phyloP scores from a whole-genome alignment of 1,140 invertebrate species.

The Hycleus cichorii region DNA sequence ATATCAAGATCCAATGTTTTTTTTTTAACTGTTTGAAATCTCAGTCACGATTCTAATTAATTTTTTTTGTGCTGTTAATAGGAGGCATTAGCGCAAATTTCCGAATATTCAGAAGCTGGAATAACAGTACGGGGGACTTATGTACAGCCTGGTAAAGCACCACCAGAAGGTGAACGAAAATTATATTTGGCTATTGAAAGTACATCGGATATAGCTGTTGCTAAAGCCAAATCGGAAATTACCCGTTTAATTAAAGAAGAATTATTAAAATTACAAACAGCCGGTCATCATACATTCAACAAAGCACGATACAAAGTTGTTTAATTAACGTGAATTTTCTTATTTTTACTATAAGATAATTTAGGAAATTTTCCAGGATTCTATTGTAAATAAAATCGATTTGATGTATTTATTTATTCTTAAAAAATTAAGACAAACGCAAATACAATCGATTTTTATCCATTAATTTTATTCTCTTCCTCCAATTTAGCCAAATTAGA shows the following conservation, averaged over 20 bases:
- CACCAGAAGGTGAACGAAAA: conserved; percentile 92
- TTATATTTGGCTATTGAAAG: conserved; percentile 98
- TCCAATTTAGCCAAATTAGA: too few species aligned
- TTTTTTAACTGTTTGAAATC: too few species aligned
- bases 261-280: conserved; percentile 84
- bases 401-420: too few species aligned
- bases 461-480: too few species aligned
- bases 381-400: too few species aligned
- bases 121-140: conserved; percentile 98
- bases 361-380: too few species aligned
- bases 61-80: conserved; percentile 38
- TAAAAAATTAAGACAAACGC: too few species aligned
- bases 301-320: conserved; percentile 94
- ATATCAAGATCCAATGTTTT: too few species aligned
- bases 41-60: too few species aligned
- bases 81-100: conserved; percentile 96
- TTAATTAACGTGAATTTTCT: conserved; percentile 43
- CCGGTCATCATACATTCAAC: conserved; percentile 78
- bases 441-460: too few species aligned
- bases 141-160: conserved; percentile 79
- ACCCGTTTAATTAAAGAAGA: conserved; percentile 96
- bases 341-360: background rate
- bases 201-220: conserved; percentile 92
- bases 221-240: conserved; percentile 97
- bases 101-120: conserved; percentile 97